Evolutionary conservation across 2,113 vertebrate species (phyloP).

Genomic region (Oryzias melastigma): DNA sequence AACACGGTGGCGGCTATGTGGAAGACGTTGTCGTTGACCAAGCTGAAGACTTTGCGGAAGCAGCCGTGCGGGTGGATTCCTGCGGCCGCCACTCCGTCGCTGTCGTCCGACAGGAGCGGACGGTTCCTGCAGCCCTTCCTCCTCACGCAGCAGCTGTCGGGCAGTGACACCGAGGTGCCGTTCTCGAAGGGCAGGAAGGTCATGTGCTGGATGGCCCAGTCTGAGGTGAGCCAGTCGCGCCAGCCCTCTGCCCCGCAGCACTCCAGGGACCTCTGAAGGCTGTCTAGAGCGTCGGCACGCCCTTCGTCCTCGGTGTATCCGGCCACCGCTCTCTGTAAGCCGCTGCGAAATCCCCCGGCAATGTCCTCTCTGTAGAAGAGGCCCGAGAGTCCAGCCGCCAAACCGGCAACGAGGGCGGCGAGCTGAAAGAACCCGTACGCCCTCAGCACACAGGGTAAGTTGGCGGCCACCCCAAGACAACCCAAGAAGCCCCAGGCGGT

Average conservation of each 20-base stretch:
- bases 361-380: conserved; percentile 84
- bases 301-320: conserved; percentile 81
- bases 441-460: conserved; percentile 80
- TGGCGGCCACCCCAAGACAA: conserved; percentile 84
- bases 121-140: conserved; percentile 80
- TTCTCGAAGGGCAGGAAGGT: conserved; percentile 58
- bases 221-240: conserved; percentile 83
- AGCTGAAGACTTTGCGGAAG: conserved; percentile 81
- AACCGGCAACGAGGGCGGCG: conserved; percentile 74
- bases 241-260: conserved; percentile 87
- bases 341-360: conserved; percentile 81
- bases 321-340: conserved; percentile 78
- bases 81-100: conserved; percentile 14
- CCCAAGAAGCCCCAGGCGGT: conserved; percentile 88
- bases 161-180: conserved; percentile 74
- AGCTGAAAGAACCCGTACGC: conserved; percentile 83
- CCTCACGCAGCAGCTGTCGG: conserved; percentile 83
- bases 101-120: conserved; percentile 62
- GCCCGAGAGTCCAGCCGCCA: conserved; percentile 81
- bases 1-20: conserved; percentile 82
- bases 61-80: conserved; percentile 81
- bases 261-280: conserved; percentile 79
- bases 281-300: conserved; percentile 81
- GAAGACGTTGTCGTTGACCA: conserved; percentile 84
- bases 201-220: conserved; percentile 78